Percentiles rank a stretch among this genome's conserved stretches.
Conservation (phyloP, 2,113 vertebrate genomes). For the Ibidorhyncha struthersii region DNA sequence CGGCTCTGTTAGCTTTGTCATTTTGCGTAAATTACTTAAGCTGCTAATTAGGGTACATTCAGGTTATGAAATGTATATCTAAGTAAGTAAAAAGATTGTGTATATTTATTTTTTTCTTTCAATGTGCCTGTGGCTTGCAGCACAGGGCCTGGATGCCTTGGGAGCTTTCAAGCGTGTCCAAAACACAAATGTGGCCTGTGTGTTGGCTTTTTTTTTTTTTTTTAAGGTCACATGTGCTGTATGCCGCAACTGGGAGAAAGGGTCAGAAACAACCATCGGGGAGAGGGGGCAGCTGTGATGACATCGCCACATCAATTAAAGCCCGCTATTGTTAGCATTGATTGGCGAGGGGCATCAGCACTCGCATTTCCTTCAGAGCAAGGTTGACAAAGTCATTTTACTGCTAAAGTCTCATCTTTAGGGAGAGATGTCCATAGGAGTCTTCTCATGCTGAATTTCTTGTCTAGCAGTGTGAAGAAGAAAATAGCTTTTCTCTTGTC, state of each 20-base stretch:
- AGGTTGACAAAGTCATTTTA: background rate
- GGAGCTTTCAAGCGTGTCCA: slow-evolving; percentile 5
- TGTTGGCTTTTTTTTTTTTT: background rate
- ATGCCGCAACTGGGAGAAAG: background rate
- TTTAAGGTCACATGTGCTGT: background rate
- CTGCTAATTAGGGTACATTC: background rate
- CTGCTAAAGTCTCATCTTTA: background rate
- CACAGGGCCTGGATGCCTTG: background rate
- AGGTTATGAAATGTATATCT: background rate
- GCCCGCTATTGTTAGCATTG: background rate
- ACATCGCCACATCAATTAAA: background rate
- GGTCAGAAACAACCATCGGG: background rate
- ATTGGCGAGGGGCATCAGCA: background rate
- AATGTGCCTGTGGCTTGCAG: background rate
- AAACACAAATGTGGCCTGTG: background rate
- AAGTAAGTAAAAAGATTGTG: background rate
- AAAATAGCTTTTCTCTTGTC: background rate
- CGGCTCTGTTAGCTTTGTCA: background rate
- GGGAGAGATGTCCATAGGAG: background rate
- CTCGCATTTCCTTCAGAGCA: background rate
- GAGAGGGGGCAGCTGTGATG: background rate
- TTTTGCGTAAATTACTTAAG: background rate
- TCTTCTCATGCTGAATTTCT: background rate
- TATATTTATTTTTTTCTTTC: background rate
- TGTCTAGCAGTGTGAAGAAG: background rate